Evolutionary conservation across 2,797 vertebrate species (phyloP), one percentile per base, ranked within the genome.

Genomic region (Sciaenops ocellatus): DNA sequence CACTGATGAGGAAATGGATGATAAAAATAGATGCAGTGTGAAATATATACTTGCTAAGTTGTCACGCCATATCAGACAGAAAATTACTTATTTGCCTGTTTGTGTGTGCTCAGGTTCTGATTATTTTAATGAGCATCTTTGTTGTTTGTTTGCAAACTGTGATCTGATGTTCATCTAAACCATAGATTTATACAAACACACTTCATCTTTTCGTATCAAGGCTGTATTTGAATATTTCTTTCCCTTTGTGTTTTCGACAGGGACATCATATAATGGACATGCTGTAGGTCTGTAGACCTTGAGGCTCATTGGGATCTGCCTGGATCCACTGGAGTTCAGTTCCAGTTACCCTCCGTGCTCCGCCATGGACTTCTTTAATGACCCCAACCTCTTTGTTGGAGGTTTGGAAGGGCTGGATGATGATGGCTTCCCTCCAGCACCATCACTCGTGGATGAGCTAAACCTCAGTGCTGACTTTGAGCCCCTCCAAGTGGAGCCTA

Each of bases 321-420:
- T 91, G 88, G 79, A 95, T 89, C 90, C 94, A 83, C 92, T 87
- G 91, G 90, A 80, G 87, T 87, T 90, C 87, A 85, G 70, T 93
- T 93, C 70, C 80, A 50, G 83, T 94, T 94, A 93, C 90, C 95
- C 95, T 95, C 95, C 94, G 69, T 95, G 96, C 93, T 96, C 95
- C 89, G 96, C 96, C 95, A 99, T 99, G 98, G 98, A 99, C 93
- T 98, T 98, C 92, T 99, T 99, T 89, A 97, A 98, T 84, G 98
- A 99, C 90, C 96, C 98, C 77, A 98, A 94, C 95, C 96, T 99
- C 91, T 99, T 99, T 94, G 96, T 96, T 77, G 97, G 97, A 85
- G 97, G 96, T 73, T 94, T 99, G 94, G 97, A 98, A 87, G 96
- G 95, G 84, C 95, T 99, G 86, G 96, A 97, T 41, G 97, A 98